Conservation (phyloP, 2,888 invertebrate genomes). For the Drosophila demipolita region DNA sequence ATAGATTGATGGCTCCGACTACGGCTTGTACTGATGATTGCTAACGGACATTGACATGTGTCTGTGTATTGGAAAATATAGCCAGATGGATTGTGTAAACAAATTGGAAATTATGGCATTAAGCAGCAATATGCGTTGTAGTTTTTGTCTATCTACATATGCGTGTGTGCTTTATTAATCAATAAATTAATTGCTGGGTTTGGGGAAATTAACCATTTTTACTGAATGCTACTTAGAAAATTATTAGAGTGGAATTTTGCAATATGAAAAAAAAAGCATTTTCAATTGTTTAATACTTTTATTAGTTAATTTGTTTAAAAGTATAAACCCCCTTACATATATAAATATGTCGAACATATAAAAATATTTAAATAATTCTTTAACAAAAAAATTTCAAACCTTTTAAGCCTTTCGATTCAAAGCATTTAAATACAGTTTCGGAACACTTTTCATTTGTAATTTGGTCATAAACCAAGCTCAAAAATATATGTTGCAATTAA, state of each 20-base stretch:
- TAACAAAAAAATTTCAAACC: not conserved
- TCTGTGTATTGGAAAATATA: slow-evolving; percentile 61
- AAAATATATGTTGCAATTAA: slow-evolving; percentile 55
- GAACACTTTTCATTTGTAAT: slow-evolving; percentile 21
- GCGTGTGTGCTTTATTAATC: slow-evolving; percentile 40
- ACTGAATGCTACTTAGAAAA: not conserved
- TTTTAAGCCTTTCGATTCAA: not conserved
- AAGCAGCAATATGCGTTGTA: slow-evolving; percentile 62
- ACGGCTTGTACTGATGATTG: slow-evolving; percentile 61
- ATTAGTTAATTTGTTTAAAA: not conserved
- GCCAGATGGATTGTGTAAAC: slow-evolving; percentile 81
- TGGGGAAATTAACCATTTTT: not conserved
- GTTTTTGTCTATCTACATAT: slow-evolving; percentile 17
- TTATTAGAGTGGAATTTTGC: not conserved
- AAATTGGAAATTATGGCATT: slow-evolving; percentile 77
- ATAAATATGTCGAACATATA: not conserved
- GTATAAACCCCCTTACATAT: not conserved
- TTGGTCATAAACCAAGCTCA: slow-evolving; percentile 17
- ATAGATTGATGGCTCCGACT: slow-evolving; percentile 72
- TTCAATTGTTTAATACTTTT: not conserved
- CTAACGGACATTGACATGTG: slow-evolving; percentile 50
- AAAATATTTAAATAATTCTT: not conserved
- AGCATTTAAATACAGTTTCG: slow-evolving; percentile 6
- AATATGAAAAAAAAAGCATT: not conserved
- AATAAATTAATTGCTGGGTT: slow-evolving; percentile 57